Conservation (phyloP, 2,797 vertebrate genomes). For the Eulemur rubriventer region DNA sequence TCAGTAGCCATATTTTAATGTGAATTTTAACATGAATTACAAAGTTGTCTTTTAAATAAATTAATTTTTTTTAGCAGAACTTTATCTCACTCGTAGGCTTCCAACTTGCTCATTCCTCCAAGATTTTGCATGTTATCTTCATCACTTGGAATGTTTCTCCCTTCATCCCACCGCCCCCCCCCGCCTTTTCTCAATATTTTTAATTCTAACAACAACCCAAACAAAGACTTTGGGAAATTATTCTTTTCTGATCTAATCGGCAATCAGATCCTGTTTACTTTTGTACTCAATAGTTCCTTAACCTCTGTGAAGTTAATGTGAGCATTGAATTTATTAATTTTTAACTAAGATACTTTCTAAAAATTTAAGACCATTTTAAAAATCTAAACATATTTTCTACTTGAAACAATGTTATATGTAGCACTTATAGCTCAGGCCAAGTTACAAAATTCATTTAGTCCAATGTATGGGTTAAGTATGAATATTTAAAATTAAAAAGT, state of each 20-base stretch:
- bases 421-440: not conserved
- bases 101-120: not conserved
- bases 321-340: not conserved
- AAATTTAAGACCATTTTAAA: not conserved
- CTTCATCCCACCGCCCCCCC: fast-evolving
- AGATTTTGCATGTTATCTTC: not conserved
- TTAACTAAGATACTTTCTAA: not conserved
- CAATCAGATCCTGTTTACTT: not conserved
- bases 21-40: not conserved
- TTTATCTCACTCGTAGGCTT: slow-evolving; percentile 20
- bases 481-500: not conserved
- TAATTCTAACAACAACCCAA: not conserved
- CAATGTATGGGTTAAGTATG: not conserved
- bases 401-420: not conserved
- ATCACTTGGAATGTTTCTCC: not conserved
- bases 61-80: not conserved
- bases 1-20: not conserved
- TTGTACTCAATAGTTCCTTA: not conserved
- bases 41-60: not conserved
- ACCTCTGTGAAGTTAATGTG: not conserved
- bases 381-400: not conserved
- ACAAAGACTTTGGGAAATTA: slow-evolving; percentile 4
- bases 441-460: not conserved
- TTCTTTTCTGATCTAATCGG: not conserved
- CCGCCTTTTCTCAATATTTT: not conserved